Percentiles rank a stretch among this genome's conserved stretches.
Evolutionary conservation across 2,797 vertebrate species (phyloP).

Genomic region (Enteromius thamalakanensis): DNA sequence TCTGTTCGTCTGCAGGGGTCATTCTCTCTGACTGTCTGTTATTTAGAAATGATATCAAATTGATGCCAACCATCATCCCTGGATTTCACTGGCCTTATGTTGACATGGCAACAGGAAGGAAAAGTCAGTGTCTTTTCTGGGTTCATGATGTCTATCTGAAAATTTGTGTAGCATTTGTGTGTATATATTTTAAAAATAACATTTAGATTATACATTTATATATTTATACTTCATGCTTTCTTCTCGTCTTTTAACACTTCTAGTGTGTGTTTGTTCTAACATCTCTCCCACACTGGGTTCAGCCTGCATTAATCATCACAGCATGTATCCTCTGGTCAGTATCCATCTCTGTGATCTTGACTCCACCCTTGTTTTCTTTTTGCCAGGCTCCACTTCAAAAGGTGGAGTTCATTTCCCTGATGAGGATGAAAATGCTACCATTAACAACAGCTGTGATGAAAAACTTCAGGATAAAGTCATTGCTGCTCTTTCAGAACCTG

Average conservation of each 20-base stretch:
- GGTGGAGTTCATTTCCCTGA: conserved; percentile 71
- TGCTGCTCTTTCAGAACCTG: conserved; percentile 67
- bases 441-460: conserved; percentile 67
- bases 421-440: conserved; percentile 63
- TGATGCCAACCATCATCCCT: conserved; percentile 29
- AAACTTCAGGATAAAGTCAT: conserved; percentile 66
- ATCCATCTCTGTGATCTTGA: conserved; percentile 17
- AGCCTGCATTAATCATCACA: conserved; percentile 26
- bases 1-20: conserved; percentile 36
- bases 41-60: conserved; percentile 37
- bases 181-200: neutral
- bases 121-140: conserved; percentile 53
- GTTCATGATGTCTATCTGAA: conserved; percentile 1
- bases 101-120: conserved; percentile 64
- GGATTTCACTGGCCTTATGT: conserved; percentile 45
- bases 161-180: neutral
- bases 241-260: neutral
- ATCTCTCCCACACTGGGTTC: conserved; percentile 18
- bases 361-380: neutral
- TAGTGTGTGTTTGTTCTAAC: conserved; percentile 29
- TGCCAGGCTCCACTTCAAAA: conserved; percentile 73
- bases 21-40: conserved; percentile 17
- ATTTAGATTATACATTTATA: neutral
- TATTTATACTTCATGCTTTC: neutral
- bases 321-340: conserved; percentile 41